Evolutionary conservation across 1,140 invertebrate genomes (phyloP), one percentile per base, ranked within the genome.

Genomic region (Carcinoscorpius rotundicauda): DNA sequence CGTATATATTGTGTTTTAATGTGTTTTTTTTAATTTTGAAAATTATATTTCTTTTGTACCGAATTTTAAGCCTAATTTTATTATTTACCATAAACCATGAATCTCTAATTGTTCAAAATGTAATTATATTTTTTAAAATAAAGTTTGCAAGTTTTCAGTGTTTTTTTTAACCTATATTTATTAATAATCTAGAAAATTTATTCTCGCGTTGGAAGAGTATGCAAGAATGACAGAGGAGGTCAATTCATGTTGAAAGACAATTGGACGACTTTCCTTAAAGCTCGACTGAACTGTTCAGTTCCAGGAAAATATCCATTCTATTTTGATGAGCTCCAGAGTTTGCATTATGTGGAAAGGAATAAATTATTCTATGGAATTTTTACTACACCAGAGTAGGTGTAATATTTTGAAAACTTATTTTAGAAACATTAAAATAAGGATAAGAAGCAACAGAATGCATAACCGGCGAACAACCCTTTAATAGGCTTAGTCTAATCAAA

Each of bases 261-360:
- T 62, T 97, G 93, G 92, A 93, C 91, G 4, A 93, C 92, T 0
- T 97, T 93, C 75, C 79, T 91, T 5, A 97, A 97, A 79, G 91
- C 93, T 3, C 81, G 93, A 1, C 76, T 98, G 0, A 94, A 93
- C 73, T 98, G 94, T 73, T 92, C 92, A 0, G 72, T 94, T 6
- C 89, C 90, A 0, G 93, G 93, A 1, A 87, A 93, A 58, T 90
- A 90, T 74, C 93, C 93, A 2, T 97, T 96, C 78, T 92, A 96
- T 76, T 97, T 92, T 73, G 87, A 97, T 75, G 90, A 97, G 76
- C 86, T 97, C 4, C 92, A 95, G 76, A 86, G 87, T 64, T 77
- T 78, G 48, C 50, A 70, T 49, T 94, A 93, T 73, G 78, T 93
- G 52, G 81, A 87, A 0, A 83, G 87, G 62, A 86, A 93, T 74